A percentile compares a stretch with the other conserved stretches of the same genome.
These are phyloP conservation scores for Rhineura floridana DNA, from an alignment of 2,113 vertebrate genomes.

Conservation along the genomic window DNA sequence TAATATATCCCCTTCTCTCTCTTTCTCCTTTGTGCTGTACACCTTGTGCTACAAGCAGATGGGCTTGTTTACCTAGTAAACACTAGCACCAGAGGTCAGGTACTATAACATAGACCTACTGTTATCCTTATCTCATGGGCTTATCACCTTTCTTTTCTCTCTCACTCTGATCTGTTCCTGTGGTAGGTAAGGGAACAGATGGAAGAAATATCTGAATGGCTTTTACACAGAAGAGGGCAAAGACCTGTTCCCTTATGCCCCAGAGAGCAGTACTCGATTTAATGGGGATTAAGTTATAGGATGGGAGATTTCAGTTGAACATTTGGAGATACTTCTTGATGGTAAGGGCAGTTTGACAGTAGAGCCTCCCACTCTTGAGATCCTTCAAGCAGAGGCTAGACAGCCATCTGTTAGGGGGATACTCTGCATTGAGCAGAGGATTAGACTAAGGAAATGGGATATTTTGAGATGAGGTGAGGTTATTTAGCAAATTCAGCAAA, in stretches of 20 bases:
- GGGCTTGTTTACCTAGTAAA: constrained; percentile 32
- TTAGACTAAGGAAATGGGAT: no score
- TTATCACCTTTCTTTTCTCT: neutral
- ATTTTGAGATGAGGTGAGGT: neutral
- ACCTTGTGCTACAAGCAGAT: neutral
- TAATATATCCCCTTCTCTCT: neutral
- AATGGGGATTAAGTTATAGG: neutral
- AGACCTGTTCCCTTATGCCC: neutral
- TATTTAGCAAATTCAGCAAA: neutral
- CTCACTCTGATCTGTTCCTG: rapidly evolving
- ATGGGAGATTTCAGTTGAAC: neutral
- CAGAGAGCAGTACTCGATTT: neutral
- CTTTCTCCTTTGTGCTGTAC: neutral
- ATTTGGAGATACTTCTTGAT: no score
- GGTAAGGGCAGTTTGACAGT: no score
- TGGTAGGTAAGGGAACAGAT: neutral
- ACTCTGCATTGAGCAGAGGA: no score
- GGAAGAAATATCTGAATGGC: no score
- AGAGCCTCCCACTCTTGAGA: neutral
- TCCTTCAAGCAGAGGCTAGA: neutral
- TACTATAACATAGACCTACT: neutral
- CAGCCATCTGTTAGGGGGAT: neutral
- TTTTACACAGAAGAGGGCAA: neutral
- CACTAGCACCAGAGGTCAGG: neutral
- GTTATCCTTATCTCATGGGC: neutral